These are phyloP conservation scores for Noctua comes DNA, from an alignment of 2,888 invertebrate genomes.

Conservation along the genomic window DNA sequence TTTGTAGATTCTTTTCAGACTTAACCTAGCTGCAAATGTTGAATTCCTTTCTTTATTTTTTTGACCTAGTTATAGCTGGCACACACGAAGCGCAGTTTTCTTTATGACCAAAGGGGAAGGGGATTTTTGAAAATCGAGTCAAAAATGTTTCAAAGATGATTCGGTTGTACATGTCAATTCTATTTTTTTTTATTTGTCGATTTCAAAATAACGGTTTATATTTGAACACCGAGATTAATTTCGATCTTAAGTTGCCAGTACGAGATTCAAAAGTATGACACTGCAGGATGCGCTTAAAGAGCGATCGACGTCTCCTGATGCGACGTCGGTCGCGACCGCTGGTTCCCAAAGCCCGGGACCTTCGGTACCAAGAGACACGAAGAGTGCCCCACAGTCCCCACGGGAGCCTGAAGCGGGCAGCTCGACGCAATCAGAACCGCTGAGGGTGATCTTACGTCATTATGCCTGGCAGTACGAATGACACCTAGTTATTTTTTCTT, in stretches of 20 bases:
- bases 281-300: constrained; percentile 81
- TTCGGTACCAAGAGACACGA: constrained; percentile 65
- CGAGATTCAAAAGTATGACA: constrained; percentile 60
- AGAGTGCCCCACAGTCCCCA: constrained; percentile 66
- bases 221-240: constrained; percentile 36
- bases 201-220: constrained; percentile 17
- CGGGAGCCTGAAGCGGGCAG: constrained; percentile 82
- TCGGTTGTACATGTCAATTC: constrained; percentile 12
- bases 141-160: constrained; percentile 30
- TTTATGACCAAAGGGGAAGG: constrained; percentile 71
- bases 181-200: constrained; percentile 13
- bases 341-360: constrained; percentile 73
- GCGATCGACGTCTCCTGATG: constrained; percentile 79
- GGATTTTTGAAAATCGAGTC: constrained; percentile 60
- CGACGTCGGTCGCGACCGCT: constrained; percentile 73
- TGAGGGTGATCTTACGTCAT: constrained; percentile 89
- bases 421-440: constrained; percentile 81
- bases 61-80: constrained; percentile 49
- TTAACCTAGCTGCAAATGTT: constrained; percentile 79
- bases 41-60: constrained; percentile 82
- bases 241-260: constrained; percentile 59
- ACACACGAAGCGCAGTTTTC: constrained; percentile 37
- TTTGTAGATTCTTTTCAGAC: constrained; percentile 64
- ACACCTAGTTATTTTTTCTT: constrained; percentile 88
- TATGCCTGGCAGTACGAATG: constrained; percentile 90